phyloP scores from a whole-genome alignment of 2,113 vertebrate species.

The Misgurnus mizolepis region DNA sequence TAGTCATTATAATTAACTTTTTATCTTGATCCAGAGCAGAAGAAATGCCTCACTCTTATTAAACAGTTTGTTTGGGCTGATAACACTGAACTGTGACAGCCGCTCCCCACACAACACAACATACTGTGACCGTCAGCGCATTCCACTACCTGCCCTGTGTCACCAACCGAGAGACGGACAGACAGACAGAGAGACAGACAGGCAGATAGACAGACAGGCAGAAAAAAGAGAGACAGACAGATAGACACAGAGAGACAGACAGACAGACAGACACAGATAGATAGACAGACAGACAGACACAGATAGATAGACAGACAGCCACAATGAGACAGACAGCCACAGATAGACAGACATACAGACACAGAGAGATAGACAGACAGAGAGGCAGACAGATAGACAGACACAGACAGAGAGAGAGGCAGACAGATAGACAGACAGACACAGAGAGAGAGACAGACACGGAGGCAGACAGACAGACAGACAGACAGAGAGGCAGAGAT shows the following conservation, averaged over 20 bases:
- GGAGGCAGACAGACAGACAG: too few species aligned
- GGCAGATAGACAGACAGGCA: not conserved
- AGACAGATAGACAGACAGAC: too few species aligned
- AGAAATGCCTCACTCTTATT: slow-evolving; percentile 56
- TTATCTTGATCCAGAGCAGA: not conserved
- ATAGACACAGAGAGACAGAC: not conserved
- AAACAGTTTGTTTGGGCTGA: slow-evolving; percentile 64
- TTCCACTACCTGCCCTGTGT: slow-evolving; percentile 72
- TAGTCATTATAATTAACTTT: not conserved
- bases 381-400: too few species aligned
- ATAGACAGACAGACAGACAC: too few species aligned
- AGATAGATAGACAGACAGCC: too few species aligned
- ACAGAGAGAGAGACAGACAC: too few species aligned
- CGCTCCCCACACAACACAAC: slow-evolving; percentile 60
- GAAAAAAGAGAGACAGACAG: not conserved
- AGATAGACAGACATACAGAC: too few species aligned
- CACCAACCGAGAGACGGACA: too few species aligned
- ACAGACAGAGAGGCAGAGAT: too few species aligned
- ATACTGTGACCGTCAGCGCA: slow-evolving; percentile 73
- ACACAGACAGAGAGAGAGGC: too few species aligned
- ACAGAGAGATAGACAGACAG: too few species aligned
- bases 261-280: not conserved
- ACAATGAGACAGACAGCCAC: too few species aligned
- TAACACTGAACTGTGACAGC: slow-evolving; percentile 67
- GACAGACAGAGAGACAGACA: not conserved